phyloP scores from a whole-genome alignment of 2,113 vertebrate species.

The Neofelis nebulosa region DNA sequence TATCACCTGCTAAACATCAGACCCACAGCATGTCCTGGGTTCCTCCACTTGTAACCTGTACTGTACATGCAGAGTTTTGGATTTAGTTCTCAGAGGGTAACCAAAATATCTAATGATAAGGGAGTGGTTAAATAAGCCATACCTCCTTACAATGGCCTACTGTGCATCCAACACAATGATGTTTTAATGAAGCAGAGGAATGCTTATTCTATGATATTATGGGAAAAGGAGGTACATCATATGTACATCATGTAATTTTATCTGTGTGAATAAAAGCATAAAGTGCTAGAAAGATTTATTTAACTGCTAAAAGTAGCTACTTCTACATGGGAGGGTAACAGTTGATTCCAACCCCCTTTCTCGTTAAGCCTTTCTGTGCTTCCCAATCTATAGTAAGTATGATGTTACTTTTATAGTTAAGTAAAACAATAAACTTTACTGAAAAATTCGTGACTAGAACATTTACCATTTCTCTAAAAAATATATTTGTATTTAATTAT shows the following conservation, averaged over 20 bases:
- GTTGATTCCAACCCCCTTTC: not conserved
- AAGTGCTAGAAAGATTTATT: not conserved
- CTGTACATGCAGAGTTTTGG: not conserved
- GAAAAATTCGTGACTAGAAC: not conserved
- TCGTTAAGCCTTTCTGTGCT: not conserved
- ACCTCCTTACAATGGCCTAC: not conserved
- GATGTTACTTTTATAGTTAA: slow-evolving; percentile 53
- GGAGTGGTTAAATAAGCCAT: not conserved
- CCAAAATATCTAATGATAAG: not conserved
- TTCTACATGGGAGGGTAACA: not conserved
- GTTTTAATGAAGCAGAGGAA: not conserved
- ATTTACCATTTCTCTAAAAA: slow-evolving; percentile 55
- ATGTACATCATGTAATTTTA: not conserved
- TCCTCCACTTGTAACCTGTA: not conserved
- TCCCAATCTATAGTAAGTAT: slow-evolving; percentile 22
- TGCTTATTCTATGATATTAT: not conserved
- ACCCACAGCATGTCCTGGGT: not conserved
- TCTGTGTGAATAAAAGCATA: slow-evolving; percentile 3
- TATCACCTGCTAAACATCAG: not conserved
- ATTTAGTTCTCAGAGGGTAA: not conserved
- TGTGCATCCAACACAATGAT: not conserved
- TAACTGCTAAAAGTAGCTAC: not conserved
- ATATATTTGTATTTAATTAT: slow-evolving; percentile 40
- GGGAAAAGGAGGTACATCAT: not conserved
- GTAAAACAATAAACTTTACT: slow-evolving; percentile 44